These are phyloP conservation scores for Bombus breviceps DNA, from an alignment of 1,140 invertebrate species.

Conservation along the genomic window DNA sequence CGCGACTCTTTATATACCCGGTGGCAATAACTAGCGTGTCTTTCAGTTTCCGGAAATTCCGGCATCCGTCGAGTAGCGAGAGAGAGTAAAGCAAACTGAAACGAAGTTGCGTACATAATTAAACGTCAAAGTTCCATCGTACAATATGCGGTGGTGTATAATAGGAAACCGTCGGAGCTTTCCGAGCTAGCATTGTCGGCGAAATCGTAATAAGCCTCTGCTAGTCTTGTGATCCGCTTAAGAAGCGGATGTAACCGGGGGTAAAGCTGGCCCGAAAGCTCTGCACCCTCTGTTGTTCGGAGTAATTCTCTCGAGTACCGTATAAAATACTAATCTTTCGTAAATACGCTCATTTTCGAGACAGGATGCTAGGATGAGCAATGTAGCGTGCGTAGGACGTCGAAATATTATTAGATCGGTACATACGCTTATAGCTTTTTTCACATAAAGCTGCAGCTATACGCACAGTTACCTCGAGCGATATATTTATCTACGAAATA, in stretches of 20 bases:
- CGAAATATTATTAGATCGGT: neutral
- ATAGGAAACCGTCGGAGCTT: constrained; percentile 50
- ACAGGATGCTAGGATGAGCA: neutral
- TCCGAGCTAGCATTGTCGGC: constrained; percentile 55
- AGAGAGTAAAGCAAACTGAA: constrained; percentile 72
- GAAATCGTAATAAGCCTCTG: constrained; percentile 67
- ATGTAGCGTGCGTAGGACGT: no score
- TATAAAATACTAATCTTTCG: constrained; percentile 15
- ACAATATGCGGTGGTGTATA: constrained; percentile 63
- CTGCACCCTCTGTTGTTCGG: neutral
- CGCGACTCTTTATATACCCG: neutral
- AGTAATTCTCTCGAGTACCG: constrained; percentile 6
- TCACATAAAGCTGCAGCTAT: neutral
- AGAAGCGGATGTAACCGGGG: constrained; percentile 19
- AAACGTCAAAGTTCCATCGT: constrained; percentile 75
- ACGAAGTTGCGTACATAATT: constrained; percentile 78
- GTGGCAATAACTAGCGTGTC: constrained; percentile 1
- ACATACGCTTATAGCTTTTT: neutral
- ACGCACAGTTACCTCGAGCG: neutral
- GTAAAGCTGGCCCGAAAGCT: constrained; percentile 22
- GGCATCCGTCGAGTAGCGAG: constrained; percentile 28
- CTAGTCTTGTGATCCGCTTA: constrained; percentile 33
- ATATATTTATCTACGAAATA: neutral
- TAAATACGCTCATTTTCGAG: neutral
- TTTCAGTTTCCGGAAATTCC: constrained; percentile 20